Conservation (phyloP, 2,113 vertebrate genomes). For the Brienomyrus longianalis region DNA sequence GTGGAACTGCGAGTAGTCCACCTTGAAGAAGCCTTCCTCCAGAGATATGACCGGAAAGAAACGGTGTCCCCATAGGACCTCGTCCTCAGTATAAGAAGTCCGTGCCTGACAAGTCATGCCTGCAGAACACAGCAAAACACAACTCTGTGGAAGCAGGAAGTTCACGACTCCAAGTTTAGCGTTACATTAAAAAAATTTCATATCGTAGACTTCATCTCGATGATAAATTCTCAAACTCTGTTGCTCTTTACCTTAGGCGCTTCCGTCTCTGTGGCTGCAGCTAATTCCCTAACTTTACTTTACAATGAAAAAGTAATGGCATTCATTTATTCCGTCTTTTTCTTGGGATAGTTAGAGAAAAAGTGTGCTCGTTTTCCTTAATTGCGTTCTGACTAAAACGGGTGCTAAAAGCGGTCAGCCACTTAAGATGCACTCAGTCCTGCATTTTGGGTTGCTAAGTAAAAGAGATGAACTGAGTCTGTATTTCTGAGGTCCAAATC, state of each 20-base stretch:
- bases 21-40: slow-evolving; percentile 98
- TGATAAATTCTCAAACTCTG: background rate
- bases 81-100: slow-evolving; percentile 96
- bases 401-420: background rate
- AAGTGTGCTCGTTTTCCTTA: background rate
- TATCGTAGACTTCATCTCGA: background rate
- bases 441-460: background rate
- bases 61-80: slow-evolving; percentile 96
- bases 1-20: slow-evolving; percentile 98
- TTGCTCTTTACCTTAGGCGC: background rate
- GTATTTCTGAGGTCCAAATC: background rate
- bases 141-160: background rate
- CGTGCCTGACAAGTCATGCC: slow-evolving; percentile 98
- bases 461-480: background rate
- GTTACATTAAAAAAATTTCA: background rate
- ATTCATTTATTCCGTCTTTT: background rate
- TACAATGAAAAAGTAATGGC: background rate
- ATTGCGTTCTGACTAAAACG: background rate
- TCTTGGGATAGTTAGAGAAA: background rate
- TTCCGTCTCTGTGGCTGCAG: background rate
- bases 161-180: background rate
- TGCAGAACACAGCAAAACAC: slow-evolving; percentile 39
- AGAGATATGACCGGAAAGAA: slow-evolving; percentile 97
- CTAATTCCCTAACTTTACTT: background rate
- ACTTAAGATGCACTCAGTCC: background rate